Base-by-base conservation (phyloP, 2,113 vertebrate species). In the Centropristis striata region DNA sequence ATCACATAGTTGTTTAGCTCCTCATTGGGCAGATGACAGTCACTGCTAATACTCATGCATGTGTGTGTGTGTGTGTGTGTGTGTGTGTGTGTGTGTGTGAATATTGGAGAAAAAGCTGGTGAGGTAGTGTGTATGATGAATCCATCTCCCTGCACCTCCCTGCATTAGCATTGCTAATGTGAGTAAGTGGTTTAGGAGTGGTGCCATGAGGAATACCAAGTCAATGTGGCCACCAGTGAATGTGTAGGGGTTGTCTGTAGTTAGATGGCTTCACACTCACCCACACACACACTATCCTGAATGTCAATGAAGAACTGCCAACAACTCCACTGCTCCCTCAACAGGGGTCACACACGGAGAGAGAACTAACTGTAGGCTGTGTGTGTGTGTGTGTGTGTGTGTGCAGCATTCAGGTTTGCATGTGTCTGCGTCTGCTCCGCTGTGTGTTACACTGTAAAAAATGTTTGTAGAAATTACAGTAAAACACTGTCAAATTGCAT, bases 91-190 rank as follows among this genome's bases (percentile, higher is more conserved):
- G 37, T 21, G 47, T 21, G 57, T 8, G 63, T 32, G 49, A 8
- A 5, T 49, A 28, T 37, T 37, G 2, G 12, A 23, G 16, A 53
- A 20, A 55, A 20, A 42, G 65, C 8, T 1, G 4, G 41, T 44
- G n/a, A 15, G 32, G 51, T 57, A 36, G 69, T 71, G 58, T 55
- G 41, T 81, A 79, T 75, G 75, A 78, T 74, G 65, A 83, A 85
- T 86, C 61, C 28, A 44, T 79, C 74, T 57, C 70, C 41, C 53
- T 57, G 36, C 68, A 58, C 74, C 50, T 71, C 53, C 51, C 32
- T 32, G 70, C 73, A 88, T 91, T 86, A 88, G 86, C 81, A 88
- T 83, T 90, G 88, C 88, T 85, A 84, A 89, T 86, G 84, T 46
- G 14, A 76, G 71, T 77, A 71, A 81, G 86, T 81, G 76, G 84